Conservation (phyloP, 2,797 vertebrate species). For the Microchirus variegatus region DNA sequence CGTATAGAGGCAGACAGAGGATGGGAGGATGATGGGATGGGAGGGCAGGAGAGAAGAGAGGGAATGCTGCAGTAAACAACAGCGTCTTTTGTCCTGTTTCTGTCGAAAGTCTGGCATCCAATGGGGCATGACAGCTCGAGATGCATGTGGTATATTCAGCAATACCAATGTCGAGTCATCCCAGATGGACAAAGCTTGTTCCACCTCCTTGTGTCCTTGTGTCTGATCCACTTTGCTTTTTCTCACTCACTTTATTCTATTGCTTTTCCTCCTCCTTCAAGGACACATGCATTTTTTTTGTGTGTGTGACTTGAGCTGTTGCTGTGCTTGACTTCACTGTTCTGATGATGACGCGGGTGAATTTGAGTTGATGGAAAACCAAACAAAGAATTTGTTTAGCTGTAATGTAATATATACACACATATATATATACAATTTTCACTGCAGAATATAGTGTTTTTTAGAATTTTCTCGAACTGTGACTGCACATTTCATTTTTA, state of each 20-base stretch:
- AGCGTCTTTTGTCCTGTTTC: slow-evolving; percentile 78
- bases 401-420: too few relatives aligned
- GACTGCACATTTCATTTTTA: slow-evolving; percentile 28
- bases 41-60: slow-evolving; percentile 55
- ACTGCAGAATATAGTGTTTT: background rate
- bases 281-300: too few relatives aligned
- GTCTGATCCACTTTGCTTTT: slow-evolving; percentile 27
- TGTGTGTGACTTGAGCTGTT: too few relatives aligned
- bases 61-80: slow-evolving; percentile 75
- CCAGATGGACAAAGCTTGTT: slow-evolving; percentile 58
- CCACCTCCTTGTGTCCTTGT: slow-evolving; percentile 17
- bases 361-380: too few relatives aligned
- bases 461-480: background rate
- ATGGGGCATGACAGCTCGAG: slow-evolving; percentile 68
- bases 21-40: slow-evolving; percentile 54
- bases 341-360: too few relatives aligned
- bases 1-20: slow-evolving; percentile 43
- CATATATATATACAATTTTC: too few relatives aligned
- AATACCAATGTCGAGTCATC: slow-evolving; percentile 62
- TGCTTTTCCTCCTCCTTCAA: too few relatives aligned
- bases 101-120: slow-evolving; percentile 71
- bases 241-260: too few relatives aligned
- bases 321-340: too few relatives aligned
- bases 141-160: slow-evolving; percentile 60
- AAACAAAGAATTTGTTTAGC: too few relatives aligned